Evolutionary conservation across 2,113 vertebrate genomes (phyloP), one percentile per base, ranked within the genome.

Genomic region (Bambusicola thoracicus): DNA sequence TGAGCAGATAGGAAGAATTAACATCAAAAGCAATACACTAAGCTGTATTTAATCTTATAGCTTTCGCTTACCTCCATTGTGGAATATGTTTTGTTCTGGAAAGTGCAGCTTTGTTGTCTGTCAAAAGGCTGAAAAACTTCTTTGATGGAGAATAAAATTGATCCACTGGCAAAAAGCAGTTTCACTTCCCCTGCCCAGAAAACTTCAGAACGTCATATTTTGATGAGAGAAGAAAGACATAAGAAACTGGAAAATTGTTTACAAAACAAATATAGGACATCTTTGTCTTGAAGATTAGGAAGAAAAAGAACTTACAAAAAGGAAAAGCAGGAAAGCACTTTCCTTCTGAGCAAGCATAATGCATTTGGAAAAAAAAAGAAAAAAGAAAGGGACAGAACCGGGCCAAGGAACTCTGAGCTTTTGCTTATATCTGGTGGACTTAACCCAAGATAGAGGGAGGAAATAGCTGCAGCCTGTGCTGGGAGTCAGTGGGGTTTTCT

Each of bases 141-240:
- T 87, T 22, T 55, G 43, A 49, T 44, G 36, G 24, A 83, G 7
- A 76, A 56, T 55, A 81, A 68, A 89, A 41, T 56, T 59, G 63
- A 80, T 80, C 81, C 59, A 61, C 19, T 65, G 48, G 34, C 51
- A 77, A 88, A 72, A 90, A 29, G 3, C 8, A 73, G 13, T 82
- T 85, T 79, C 68, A 77, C 9, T 65, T 68, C 58, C 67, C 29
- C 21, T 59, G 53, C 34, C 29, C 38, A 76, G 67, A 73, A 88
- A 76, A 68, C 58, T 68, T 90, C n/a, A 73, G 74, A 76, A 85
- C 76, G 48, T 80, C 53, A 9, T 80, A 41, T 92, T 95, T 85
- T 95, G 32, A 53, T 63, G 79, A 93, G n/a, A 63, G n/a, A 78
- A 82, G 15, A 46, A 75, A 51, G 85, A 70, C 5, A 79, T 5